Percentiles rank a stretch among this genome's conserved stretches.
phyloP scores from a whole-genome alignment of 2,113 vertebrate species.

The Lycaon pictus region DNA sequence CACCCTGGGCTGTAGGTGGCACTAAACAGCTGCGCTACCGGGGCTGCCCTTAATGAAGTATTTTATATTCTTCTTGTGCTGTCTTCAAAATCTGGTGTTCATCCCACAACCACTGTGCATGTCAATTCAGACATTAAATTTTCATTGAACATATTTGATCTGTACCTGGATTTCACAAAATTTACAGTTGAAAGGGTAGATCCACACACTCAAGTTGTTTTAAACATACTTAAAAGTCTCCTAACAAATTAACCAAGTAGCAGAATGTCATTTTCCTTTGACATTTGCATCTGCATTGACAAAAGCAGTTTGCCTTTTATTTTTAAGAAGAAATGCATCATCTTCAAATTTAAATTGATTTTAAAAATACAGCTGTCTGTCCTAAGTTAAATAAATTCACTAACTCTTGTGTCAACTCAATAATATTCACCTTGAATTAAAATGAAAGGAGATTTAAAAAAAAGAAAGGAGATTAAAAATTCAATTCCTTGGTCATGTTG shows the following conservation, averaged over 20 bases:
- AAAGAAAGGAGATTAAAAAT: not conserved
- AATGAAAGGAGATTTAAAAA: not conserved
- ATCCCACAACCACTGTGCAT: not conserved
- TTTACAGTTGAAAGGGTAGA: constrained; percentile 26
- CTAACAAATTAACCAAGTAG: not conserved
- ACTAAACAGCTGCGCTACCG: too few species aligned
- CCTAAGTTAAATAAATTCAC: not conserved
- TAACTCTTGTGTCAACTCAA: not conserved
- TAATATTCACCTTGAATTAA: not conserved
- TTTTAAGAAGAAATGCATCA: not conserved
- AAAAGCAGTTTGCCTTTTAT: not conserved
- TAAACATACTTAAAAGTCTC: constrained; percentile 19
- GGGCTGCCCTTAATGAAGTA: not conserved
- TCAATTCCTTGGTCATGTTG: not conserved
- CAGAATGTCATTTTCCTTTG: not conserved
- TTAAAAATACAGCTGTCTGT: not conserved
- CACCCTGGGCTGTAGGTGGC: too few species aligned
- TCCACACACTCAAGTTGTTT: not conserved
- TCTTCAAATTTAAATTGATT: constrained; percentile 45
- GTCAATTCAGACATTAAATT: not conserved
- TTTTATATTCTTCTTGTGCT: not conserved
- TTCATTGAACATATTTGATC: not conserved
- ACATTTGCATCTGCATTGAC: not conserved
- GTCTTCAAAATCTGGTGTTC: not conserved
- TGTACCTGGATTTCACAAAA: constrained; percentile 35